Base-by-base conservation (phyloP, 2,888 invertebrate genomes). In the Sarcophaga variegata region DNA sequence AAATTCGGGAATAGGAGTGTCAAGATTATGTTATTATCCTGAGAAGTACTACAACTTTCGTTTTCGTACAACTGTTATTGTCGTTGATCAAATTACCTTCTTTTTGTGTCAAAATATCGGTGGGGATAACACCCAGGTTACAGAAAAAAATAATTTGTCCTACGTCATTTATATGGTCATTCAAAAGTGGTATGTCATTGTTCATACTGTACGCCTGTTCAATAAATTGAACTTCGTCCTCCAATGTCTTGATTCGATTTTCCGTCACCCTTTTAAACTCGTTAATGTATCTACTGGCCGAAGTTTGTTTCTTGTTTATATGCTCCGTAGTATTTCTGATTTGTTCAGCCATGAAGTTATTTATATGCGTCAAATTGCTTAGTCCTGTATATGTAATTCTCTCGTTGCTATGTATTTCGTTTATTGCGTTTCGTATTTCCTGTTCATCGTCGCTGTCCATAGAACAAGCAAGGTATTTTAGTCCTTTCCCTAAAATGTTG, bases 191-290 rank as follows among this genome's bases (percentile, higher is more conserved):
- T 22, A 22, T 22, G 22, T 22, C 22, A 22, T 22, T 22, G 22
- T 22, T 22, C 22, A 20, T 20, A 22, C 22, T 22, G 22, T 22
- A 22, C 22, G 22, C 22, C 22, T 22, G 22, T 22, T 22, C 22
- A 22, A 22, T 22, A 22, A 79, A 88, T 71, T 64, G 37, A 12
- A 89, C 14, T 87, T 89, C 88, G 62, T 88, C 87, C 67, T 89
- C 85, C 69, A 89, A 3, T 2, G 67, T 88, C 14, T 64, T 62
- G 45, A 87, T n/a, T n/a, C n/a, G n/a, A n/a, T n/a, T n/a, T n/a
- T n/a, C n/a, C n/a, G n/a, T n/a, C n/a, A n/a, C 82, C 20, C 79
- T 54, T 74, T 80, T 83, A 27, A 87, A 85, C 62, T 60, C 49
- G 27, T 83, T 86, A 66, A 89, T 54, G 27, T 88, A 87, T 27